Percentiles rank a stretch among this genome's conserved stretches.
phyloP scores from a whole-genome alignment of 2,888 invertebrate species.

The Apotomis betuletana region DNA sequence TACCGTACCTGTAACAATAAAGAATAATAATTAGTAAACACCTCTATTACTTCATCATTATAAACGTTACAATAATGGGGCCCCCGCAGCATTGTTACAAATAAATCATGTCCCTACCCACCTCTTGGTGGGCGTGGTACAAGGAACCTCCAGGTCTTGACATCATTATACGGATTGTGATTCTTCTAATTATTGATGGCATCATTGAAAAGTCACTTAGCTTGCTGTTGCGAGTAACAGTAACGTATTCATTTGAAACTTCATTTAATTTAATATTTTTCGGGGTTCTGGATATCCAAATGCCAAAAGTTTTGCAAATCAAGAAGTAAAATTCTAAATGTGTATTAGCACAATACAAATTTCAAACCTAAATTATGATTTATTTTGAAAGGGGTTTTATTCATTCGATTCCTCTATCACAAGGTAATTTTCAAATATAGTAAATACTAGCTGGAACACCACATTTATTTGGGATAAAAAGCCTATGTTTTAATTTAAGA shows the following conservation, averaged over 20 bases:
- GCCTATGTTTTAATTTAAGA: too few species aligned
- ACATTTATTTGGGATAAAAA: too few species aligned
- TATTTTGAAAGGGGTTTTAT: too few species aligned
- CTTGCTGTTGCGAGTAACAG: not conserved
- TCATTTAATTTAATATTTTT: not conserved
- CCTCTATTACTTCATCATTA: conserved; percentile 65
- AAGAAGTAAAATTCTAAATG: too few species aligned
- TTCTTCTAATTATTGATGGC: conserved; percentile 38
- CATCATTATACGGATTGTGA: conserved; percentile 34
- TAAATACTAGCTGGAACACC: too few species aligned
- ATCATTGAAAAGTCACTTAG: conserved; percentile 16
- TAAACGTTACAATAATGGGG: conserved; percentile 62
- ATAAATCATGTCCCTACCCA: conserved; percentile 52
- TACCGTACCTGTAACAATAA: conserved; percentile 76
- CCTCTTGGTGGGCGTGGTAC: conserved; percentile 38
- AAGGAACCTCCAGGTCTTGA: conserved; percentile 41
- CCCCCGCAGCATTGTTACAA: conserved; percentile 78
- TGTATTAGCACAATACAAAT: too few species aligned
- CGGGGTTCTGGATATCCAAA: too few species aligned
- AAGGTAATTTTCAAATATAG: too few species aligned
- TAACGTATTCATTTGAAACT: not conserved
- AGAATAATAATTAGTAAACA: conserved; percentile 75
- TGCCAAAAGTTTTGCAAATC: too few species aligned
- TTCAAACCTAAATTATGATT: too few species aligned
- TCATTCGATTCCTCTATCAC: too few species aligned